Evolutionary conservation across 2,113 vertebrate genomes (phyloP), one percentile per base, ranked within the genome.

Genomic region (Phylloscopus trochiloides): DNA sequence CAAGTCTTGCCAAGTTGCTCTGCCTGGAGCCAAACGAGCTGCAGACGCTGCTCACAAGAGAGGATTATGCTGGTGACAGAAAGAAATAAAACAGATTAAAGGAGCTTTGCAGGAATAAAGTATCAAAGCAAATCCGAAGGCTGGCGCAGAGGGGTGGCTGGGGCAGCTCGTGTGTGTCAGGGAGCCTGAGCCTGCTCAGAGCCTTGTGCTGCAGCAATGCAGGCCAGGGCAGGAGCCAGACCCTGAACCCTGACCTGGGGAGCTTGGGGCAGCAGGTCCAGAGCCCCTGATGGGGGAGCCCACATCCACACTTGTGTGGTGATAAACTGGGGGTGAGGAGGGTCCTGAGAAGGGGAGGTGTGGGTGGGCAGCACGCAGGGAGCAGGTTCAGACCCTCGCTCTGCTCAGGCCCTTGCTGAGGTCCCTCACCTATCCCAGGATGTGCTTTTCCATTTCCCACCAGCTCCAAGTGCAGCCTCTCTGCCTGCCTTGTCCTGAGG

Each of bases 81-180:
- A 82, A 59, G 78, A 85, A 72, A 67, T 17, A 32, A 90, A 90
- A 65, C 24, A 52, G 89, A 75, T 85, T 70, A 89, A 36, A 4
- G 25, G 76, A 77, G 93, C 59, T 80, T 88, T 57, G 34, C 73
- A 40, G 68, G 54, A 82, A 66, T 88, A 31, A 77, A 92, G 77
- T 34, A 71, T 48, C 89, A 38, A 72, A 80, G 86, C 10, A 36
- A 79, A 52, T 4, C 12, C 1, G 1, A 67, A 5, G 0, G 1
- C 48, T 34, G 54, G 61, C 34, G 7, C 47, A 14, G 40, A 7
- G 1, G 21, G 52, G 42, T 24, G 58, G 43, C 34, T 52, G 4
- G 54, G 28, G 51, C 80, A 50, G 83, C 34, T n/a, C 1, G 3
- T 45, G 22, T 9, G 5, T 1, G 40, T 7, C 3, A 20, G 34